A percentile compares a stretch with the other conserved stretches of the same genome.
Conservation (phyloP, 2,113 vertebrate genomes). For the Columba livia region DNA sequence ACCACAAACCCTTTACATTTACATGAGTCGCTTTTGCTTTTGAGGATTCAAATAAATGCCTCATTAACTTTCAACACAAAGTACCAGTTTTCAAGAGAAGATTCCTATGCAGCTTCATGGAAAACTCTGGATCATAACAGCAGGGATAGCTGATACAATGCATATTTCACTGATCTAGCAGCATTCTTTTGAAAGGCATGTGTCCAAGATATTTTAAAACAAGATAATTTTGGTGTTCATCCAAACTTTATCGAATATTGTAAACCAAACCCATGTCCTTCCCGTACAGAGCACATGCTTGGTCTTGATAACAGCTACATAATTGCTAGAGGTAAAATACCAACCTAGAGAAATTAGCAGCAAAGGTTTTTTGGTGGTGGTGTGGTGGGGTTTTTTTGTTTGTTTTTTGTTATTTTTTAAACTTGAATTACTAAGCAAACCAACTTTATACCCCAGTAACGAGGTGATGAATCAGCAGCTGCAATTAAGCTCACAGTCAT, state of each 20-base stretch:
- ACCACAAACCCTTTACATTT: not conserved
- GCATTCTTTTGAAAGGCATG: conserved; percentile 22
- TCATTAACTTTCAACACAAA: not conserved
- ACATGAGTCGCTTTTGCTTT: not conserved
- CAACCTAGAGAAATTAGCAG: not conserved
- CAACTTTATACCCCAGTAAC: conserved; percentile 39
- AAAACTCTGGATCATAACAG: not conserved
- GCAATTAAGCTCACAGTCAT: conserved; percentile 53
- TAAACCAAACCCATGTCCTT: not conserved
- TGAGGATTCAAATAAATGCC: not conserved
- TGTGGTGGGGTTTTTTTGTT: not conserved
- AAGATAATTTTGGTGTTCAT: not conserved
- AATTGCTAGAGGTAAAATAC: not conserved
- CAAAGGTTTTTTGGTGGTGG: too few relatives aligned
- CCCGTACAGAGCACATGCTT: not conserved
- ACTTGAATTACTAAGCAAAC: conserved; percentile 53
- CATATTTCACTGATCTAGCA: not conserved
- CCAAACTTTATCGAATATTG: not conserved
- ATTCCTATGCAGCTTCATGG: not conserved
- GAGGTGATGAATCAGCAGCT: conserved; percentile 60
- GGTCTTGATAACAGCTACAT: not conserved
- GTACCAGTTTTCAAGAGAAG: not conserved
- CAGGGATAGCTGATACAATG: not conserved
- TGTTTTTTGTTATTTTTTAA: not conserved
- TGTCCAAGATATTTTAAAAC: not conserved